Evolutionary conservation across 2,113 vertebrate species (phyloP).

Genomic region (Daboia siamensis): DNA sequence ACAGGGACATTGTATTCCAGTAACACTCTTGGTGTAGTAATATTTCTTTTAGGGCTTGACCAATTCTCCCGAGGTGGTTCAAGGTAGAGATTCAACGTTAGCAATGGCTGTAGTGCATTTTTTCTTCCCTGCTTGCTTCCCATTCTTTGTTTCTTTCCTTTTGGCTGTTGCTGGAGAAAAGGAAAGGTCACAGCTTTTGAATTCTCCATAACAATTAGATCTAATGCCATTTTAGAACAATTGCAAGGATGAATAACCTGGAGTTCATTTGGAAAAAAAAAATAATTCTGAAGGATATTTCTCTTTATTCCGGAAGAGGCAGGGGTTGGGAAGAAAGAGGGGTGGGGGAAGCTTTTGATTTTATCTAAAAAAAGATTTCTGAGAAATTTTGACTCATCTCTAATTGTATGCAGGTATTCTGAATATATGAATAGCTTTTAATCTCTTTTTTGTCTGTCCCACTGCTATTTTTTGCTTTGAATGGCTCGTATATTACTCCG

Average conservation of each 20-base stretch:
- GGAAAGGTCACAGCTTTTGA: background rate
- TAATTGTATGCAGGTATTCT: background rate
- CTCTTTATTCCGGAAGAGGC: background rate
- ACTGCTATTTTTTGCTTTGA: background rate
- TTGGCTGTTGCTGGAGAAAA: background rate
- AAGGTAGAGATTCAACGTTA: background rate
- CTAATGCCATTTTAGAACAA: background rate
- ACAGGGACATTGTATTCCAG: background rate
- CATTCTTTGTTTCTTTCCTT: background rate
- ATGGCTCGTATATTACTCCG: background rate
- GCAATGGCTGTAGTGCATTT: background rate
- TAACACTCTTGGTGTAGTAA: background rate
- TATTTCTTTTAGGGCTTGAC: background rate
- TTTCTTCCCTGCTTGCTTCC: background rate
- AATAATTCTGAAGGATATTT: background rate
- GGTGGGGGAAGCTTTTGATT: background rate
- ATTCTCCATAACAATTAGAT: background rate
- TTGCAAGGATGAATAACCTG: background rate
- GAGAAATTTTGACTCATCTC: background rate
- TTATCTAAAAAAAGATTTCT: background rate
- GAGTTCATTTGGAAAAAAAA: background rate
- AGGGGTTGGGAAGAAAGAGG: background rate
- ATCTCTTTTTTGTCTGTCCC: background rate
- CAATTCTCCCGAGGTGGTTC: background rate
- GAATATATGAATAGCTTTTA: background rate